Evolutionary conservation across 2,888 invertebrate genomes (phyloP).

Genomic region (Oxycera nigricornis): DNA sequence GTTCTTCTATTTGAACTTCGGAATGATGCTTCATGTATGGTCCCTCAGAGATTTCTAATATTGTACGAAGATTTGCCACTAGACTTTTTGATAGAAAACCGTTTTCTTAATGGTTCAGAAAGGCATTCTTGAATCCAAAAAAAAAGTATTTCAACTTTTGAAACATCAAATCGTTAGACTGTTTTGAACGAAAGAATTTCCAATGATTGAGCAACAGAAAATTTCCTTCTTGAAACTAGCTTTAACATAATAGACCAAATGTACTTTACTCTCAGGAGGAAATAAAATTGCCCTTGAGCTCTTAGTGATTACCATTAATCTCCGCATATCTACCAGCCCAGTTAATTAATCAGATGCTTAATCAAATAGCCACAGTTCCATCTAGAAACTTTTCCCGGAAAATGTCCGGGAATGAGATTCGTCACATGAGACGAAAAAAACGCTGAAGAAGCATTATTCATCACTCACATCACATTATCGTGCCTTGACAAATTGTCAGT

Average conservation of each 20-base stretch:
- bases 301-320: neutral
- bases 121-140: no score
- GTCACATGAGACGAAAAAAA: neutral
- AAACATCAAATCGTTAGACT: no score
- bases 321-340: neutral
- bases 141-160: no score
- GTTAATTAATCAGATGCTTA: neutral
- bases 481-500: conserved; percentile 33
- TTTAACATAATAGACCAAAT: neutral
- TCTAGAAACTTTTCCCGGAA: neutral
- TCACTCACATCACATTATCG: neutral
- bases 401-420: neutral
- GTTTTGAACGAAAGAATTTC: no score
- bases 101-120: no score
- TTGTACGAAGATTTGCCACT: no score
- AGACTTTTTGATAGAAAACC: no score
- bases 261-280: neutral
- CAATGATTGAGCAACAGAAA: no score
- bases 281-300: neutral
- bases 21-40: no score
- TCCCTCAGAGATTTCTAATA: no score
- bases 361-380: neutral
- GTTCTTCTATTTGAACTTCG: no score
- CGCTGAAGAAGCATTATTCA: conserved; percentile 16
- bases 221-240: neutral